Evolutionary conservation across 2,797 vertebrate species (phyloP).

Genomic region (Glyptemys insculpta): DNA sequence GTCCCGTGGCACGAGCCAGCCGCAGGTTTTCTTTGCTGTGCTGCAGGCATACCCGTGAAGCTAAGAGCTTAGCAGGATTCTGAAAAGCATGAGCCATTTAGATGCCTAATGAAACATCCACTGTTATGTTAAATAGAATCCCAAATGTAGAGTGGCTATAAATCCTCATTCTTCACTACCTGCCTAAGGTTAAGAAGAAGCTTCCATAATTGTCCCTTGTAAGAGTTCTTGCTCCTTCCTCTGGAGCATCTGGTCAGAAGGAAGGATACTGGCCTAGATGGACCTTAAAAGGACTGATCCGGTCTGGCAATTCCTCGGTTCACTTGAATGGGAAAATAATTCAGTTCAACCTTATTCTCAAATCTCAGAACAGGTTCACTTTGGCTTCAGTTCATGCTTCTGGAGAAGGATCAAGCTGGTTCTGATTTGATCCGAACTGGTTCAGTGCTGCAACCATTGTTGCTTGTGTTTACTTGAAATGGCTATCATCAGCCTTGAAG

Average conservation of each 20-base stretch:
- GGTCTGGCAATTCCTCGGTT: neutral
- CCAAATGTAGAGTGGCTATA: neutral
- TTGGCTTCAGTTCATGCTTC: neutral
- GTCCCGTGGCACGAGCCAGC: neutral
- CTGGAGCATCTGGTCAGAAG: neutral
- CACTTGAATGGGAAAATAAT: slow-evolving; percentile 41
- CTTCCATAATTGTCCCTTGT: neutral
- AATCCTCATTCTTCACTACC: neutral
- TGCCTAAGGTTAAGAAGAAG: neutral
- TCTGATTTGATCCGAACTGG: slow-evolving; percentile 39
- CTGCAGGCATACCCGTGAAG: neutral
- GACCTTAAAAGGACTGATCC: neutral
- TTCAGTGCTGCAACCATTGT: slow-evolving; percentile 2
- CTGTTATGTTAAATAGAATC: neutral
- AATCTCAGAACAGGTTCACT: neutral
- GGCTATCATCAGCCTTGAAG: slow-evolving; percentile 27
- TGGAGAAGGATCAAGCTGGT: neutral
- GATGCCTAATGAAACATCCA: neutral
- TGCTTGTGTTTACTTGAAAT: slow-evolving; percentile 14
- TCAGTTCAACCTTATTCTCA: slow-evolving; percentile 4
- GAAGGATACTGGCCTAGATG: neutral
- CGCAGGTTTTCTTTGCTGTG: neutral
- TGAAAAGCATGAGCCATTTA: slow-evolving; percentile 13
- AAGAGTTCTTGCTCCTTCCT: slow-evolving; percentile 29
- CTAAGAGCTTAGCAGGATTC: neutral